Evolutionary conservation across 1,140 invertebrate species (phyloP), one percentile per base, ranked within the genome.

Genomic region (Papilio polyxenes): DNA sequence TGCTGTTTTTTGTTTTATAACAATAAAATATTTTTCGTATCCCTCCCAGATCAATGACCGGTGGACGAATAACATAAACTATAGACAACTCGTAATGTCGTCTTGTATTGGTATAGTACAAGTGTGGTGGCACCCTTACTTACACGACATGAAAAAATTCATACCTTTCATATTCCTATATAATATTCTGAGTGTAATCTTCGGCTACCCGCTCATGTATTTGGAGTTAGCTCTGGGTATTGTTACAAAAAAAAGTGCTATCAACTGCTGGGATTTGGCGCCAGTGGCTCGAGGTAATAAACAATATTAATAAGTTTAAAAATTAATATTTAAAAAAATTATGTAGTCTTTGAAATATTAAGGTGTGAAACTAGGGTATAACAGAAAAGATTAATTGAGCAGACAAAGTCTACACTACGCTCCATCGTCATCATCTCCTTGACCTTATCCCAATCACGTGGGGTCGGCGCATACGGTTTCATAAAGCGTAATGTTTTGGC

Each of bases 31-130:
- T 75, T 65, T 80, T 62, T 37, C 72, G 81, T 82, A 31, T 81
- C 75, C 75, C 23, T 79, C 75, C n/a, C 82, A 93, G 90, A 82
- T 87, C 17, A 49, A 78, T 74, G 92, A 93, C 76, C 82, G 93
- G 81, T 94, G 93, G 93, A 90, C 91, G 7, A 91, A 94, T 85
- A 93, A 92, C 82, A 94, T 94, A 83, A 91, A 82, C 31, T 94
- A 94, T 82, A 89, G 89, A 2, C 92, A 94, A 59, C 85, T 94
- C 4, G 92, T 94, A 0, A 81, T 92, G 37, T 94, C 93, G 0
- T 89, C 92, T 0, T 92, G 91, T 79, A 89, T 94, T 53, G 89
- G 93, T 0, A 90, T 94, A 11, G 56, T 90, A 0, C 93, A 94
- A 83, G n/a, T 93, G 0, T 93, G 92, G 91, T 93, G 92, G 92